Evolutionary conservation across 2,888 invertebrate species (phyloP), one percentile per base, ranked within the genome.

Genomic region (Yponomeuta evonymella): DNA sequence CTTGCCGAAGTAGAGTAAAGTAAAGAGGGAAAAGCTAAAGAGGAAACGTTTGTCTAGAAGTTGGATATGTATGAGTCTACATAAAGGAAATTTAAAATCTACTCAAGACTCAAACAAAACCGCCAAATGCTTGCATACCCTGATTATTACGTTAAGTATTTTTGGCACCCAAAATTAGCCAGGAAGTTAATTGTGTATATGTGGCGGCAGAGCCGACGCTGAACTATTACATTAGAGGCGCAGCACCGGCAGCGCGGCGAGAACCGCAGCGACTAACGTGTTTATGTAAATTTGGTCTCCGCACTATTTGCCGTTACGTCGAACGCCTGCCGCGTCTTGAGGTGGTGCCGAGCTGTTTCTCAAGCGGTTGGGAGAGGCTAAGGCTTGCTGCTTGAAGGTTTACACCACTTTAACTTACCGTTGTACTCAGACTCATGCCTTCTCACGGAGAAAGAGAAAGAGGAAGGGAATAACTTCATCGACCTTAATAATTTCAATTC

Each of bases 221-320:
- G 10, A 33, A 51, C 29, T 69, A 51, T 69, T 48, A 51, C 29
- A 15, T 69, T 62, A 63, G 15, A 63, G 70, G 43, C 36, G 58
- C 12, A 30, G 63, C 30, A 69, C 15, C 36, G 64, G 48, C 33
- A 15, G 51, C 36, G 73, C 76, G 80, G 78, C 73, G 73, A 63
- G 51, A 76, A 72, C 77, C 77, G 77, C 75, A 72, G 69, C 75
- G 77, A 76, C 75, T 80, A 81, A 82, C 79, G 77, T 77, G 80
- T 80, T 83, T 83, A 83, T 83, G 83, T 77, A 82, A 83, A 83
- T 77, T 48, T 10, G 15, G 43, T 48, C 69, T 43, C 68, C 70
- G 65, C 64, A 70, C 70, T 70, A 70, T 58, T 67, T 69, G 48
- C 33, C 9, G 51, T 67, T 58, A 12, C 15, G 33, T 43, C 58